phyloP scores from a whole-genome alignment of 2,113 vertebrate genomes.

The Promerops cafer region DNA sequence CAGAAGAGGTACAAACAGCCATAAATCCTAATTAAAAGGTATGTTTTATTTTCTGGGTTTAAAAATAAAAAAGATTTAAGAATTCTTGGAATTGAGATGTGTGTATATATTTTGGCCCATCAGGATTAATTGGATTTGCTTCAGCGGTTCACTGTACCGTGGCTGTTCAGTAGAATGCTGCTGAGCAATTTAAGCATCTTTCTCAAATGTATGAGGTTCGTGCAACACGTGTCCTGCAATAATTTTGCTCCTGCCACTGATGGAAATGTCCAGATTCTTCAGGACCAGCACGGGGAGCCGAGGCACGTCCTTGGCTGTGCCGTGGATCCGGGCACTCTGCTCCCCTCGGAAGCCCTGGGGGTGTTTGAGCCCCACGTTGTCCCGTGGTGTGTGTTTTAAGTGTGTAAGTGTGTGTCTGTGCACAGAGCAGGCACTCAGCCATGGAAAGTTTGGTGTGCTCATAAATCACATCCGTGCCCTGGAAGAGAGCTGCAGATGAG shows the following conservation, averaged over 20 bases:
- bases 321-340: accelerated
- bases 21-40: slow-evolving; percentile 69
- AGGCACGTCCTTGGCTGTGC: not conserved
- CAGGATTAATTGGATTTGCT: slow-evolving; percentile 66
- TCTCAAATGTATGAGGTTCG: not conserved
- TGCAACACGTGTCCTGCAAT: slow-evolving; percentile 26
- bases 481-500: slow-evolving; percentile 19
- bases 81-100: slow-evolving; percentile 59
- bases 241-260: not conserved
- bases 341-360: not conserved
- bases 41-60: slow-evolving; percentile 56
- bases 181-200: slow-evolving; percentile 55
- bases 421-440: not conserved
- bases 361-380: not conserved
- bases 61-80: slow-evolving; percentile 60
- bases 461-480: slow-evolving; percentile 9
- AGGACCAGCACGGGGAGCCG: not conserved
- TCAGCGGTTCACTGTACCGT: not conserved
- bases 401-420: not conserved
- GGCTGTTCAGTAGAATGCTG: not conserved
- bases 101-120: slow-evolving; percentile 51
- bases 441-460: not conserved
- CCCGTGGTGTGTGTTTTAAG: accelerated
- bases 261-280: not conserved
- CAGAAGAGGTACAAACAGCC: slow-evolving; percentile 49